Evolutionary conservation across 2,113 vertebrate genomes (phyloP), one percentile per base, ranked within the genome.

Genomic region (Epinephelus lanceolatus): DNA sequence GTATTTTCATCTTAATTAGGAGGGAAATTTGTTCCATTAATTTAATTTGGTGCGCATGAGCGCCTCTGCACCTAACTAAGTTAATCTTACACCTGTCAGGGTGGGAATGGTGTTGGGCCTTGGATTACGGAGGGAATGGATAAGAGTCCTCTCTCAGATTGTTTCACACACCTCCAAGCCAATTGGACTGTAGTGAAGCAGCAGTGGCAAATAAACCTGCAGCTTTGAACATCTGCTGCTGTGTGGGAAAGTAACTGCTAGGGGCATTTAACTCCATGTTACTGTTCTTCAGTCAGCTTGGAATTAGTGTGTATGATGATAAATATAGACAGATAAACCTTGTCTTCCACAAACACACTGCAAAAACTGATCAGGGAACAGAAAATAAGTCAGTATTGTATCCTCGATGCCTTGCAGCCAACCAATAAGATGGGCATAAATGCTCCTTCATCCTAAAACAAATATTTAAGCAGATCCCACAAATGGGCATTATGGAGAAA

Each of bases 1-100:
- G 94, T 96, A 97, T 97, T 97, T 98, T 98, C 97, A 98, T 98
- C 97, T 98, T 98, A 97, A 98, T 98, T 98, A 98, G 94, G 95
- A 95, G 95, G 96, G 96, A 97, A 97, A 98, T 97, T 97, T 97
- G 96, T 98, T 97, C 97, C 97, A 98, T 98, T 98, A 97, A 98
- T 98, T 98, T 97, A 97, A 98, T 98, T 97, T 98, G 97, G 95
- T 95, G 96, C 92, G 96, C 96, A 96, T 97, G 97, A 97, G 95
- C 94, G 95, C 95, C 95, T 96, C 95, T 94, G 95, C 95, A 95
- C 96, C 96, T 96, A 97, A 97, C 97, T 96, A 96, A 97, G 96
- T 97, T 97, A 97, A 98, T 98, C 96, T 96, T 96, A 96, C 96
- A 97, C 96, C 97, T 97, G 97, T 97, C 97, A 98, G 94, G 95